Base-by-base conservation (phyloP, 1,140 invertebrate species). In the Proales similis region DNA sequence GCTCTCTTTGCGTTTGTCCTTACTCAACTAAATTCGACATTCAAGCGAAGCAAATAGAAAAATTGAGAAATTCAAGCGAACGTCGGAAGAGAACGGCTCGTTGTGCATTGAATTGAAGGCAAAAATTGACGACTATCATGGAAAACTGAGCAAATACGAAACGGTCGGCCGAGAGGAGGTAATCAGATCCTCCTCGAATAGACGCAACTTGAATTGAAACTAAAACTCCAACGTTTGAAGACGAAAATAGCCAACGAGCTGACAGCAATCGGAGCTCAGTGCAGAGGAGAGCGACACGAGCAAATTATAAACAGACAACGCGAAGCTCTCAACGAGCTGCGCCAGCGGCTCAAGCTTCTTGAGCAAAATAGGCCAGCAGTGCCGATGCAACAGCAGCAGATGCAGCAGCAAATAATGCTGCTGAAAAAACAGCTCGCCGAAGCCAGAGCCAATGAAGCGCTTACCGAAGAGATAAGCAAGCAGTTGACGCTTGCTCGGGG, bases 381-480 rank as follows among this genome's bases (percentile, higher is more conserved):
- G 62, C 20, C 72, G 17, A 70, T 68, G 33, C 67, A 71, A 20
- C 71, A 74, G 61, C 69, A 72, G 60, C 72, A 72, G 6, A 53
- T 75, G 24, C 57, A 61, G 19, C 73, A 75, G 19, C 72, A 75
- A 53, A 72, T 75, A 17, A 66, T 71, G 19, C 60, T 71, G 29
- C 65, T 75, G 19, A 75, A 75, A 68, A 75, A 71, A 63, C 73
- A 76, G 61, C 62, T 76, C 27, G 74, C 73, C 5, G 73, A 75
- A 64, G 69, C 75, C 65, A 65, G 70, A 36, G 69, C 70, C 26
- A 71, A 69, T 62, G 69, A 67, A 20, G 51, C 62, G 6, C 19
- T 64, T 7, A 48, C 39, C 17, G 64, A 63, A 29, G 60, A 33
- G 46, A 27, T 51, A 48, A 38, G 42, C 4, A 33, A 49, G 17